Percentiles rank a stretch among this genome's conserved stretches.
These are phyloP conservation scores for Pollimyrus isidori DNA, from an alignment of 2,113 vertebrate genomes.

Conservation along the genomic window DNA sequence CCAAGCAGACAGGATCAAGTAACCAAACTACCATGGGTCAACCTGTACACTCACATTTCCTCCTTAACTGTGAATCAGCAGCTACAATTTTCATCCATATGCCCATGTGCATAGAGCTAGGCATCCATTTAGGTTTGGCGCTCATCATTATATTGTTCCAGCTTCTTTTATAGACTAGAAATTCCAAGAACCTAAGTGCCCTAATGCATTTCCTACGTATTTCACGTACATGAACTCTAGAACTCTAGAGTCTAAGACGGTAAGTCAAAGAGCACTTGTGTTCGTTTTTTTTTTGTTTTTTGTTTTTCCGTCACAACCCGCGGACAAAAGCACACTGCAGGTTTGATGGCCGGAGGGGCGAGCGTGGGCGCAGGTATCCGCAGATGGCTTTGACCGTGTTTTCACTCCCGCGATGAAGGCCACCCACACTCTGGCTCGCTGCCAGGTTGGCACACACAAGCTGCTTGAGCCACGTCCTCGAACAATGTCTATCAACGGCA, in stretches of 20 bases:
- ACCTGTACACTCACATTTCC: background rate
- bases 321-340: background rate
- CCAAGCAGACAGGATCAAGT: background rate
- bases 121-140: background rate
- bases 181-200: background rate
- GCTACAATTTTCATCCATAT: background rate
- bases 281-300: background rate
- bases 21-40: background rate
- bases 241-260: background rate
- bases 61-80: constrained; percentile 14
- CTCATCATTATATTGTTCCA: background rate
- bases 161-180: background rate
- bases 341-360: background rate
- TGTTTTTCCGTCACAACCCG: background rate
- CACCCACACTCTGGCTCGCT: constrained; percentile 11
- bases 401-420: background rate
- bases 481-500: background rate
- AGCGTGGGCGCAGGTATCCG: constrained; percentile 15
- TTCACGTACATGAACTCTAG: background rate
- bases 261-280: background rate
- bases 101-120: background rate
- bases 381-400: background rate
- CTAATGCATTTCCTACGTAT: background rate
- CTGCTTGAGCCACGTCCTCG: background rate
- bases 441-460: background rate